Evolutionary conservation across 2,797 vertebrate species (phyloP), one percentile per base, ranked within the genome.

Genomic region (Adelosebastes latens): DNA sequence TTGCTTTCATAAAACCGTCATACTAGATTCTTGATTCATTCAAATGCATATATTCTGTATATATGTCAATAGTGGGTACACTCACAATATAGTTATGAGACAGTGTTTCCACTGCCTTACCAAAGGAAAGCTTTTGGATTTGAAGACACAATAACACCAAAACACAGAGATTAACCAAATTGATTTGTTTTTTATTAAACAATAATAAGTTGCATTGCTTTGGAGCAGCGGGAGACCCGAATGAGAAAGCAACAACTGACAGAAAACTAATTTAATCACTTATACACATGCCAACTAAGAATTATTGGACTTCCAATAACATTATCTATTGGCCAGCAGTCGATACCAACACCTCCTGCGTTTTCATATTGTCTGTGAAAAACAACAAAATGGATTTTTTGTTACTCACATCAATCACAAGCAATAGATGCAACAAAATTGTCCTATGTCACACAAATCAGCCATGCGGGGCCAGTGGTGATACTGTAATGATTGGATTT

Each of bases 201-300:
- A 87, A 82, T 79, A 79, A 82, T 64, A 62, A 75, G 67, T n/a
- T 18, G 4, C 24, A 42, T 67, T 68, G 60, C 83, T 71, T 66
- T 56, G 36, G 42, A 66, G 79, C 72, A 60, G 66, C 1, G 24
- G 36, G 68, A 73, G n/a, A 32, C 58, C 61, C 11, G 66, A 80
- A 83, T 83, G 58, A 84, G 71, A 86, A 83, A 75, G 76, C 46
- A 77, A 58, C 59, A 80, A 74, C 66, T 79, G 82, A 88, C 55
- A 82, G 74, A 85, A 85, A 74, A 46, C 31, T 67, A 72, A 82
- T 86, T 74, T 20, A 72, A 73, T 76, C 53, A 69, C 69, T 61
- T 79, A 36, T 55, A 70, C 27, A 42, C 55, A 74, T 59, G 55
- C 75, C 58, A 69, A 31, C 32, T 16, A 56, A 71, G 56, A 83